Percentiles rank a stretch among this genome's conserved stretches.
Evolutionary conservation across 2,888 invertebrate genomes (phyloP).

Genomic region (Phorcus lineatus): DNA sequence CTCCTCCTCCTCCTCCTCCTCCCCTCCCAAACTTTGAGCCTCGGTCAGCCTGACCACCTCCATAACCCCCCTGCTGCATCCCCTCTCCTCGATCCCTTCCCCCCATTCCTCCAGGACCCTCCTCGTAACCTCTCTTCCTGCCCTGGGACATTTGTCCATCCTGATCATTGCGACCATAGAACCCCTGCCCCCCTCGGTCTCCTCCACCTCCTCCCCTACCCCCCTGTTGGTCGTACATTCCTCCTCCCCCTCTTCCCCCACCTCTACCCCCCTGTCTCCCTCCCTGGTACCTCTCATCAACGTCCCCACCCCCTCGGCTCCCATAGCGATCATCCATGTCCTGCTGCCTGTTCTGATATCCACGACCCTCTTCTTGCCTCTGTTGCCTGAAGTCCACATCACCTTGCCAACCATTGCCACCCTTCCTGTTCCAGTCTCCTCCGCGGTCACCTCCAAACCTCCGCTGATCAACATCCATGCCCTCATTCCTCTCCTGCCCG

Average conservation of each 20-base stretch:
- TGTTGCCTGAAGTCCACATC: constrained; percentile 34
- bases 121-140: constrained; percentile 27
- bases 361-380: constrained; percentile 27
- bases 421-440: constrained; percentile 34
- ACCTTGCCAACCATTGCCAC: constrained; percentile 36
- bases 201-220: background rate
- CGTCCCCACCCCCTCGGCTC: constrained; percentile 20
- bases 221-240: background rate
- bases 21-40: background rate
- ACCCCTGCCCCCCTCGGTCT: constrained; percentile 18
- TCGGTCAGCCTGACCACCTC: background rate
- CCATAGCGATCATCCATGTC: constrained; percentile 20
- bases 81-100: constrained; percentile 18
- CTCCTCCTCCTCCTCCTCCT: background rate
- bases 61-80: background rate
- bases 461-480: background rate
- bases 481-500: background rate
- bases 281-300: constrained; percentile 20
- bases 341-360: constrained; percentile 7
- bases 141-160: background rate
- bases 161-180: background rate
- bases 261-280: constrained; percentile 28
- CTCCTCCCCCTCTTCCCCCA: background rate
- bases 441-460: constrained; percentile 29
- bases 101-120: constrained; percentile 25